Evolutionary conservation across 1,140 invertebrate genomes (phyloP).

Genomic region (Drosophila nigromelanica): DNA sequence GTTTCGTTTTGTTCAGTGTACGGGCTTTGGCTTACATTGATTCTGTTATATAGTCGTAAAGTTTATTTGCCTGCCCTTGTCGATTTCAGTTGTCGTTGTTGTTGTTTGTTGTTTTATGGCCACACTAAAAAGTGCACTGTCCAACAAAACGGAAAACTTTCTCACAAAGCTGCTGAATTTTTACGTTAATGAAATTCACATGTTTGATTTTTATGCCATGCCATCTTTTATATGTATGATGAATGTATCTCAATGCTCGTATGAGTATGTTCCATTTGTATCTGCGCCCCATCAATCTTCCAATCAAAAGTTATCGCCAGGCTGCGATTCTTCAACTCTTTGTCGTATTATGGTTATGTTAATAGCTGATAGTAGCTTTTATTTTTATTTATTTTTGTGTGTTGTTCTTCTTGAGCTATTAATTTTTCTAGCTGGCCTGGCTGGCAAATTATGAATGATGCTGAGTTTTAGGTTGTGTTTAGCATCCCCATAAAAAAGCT

Average conservation of each 20-base stretch:
- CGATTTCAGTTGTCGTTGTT: constrained; percentile 23
- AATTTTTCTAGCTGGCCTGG: constrained; percentile 7
- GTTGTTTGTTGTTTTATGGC: constrained; percentile 64
- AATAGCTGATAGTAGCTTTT: constrained; percentile 34
- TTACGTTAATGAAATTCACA: constrained; percentile 73
- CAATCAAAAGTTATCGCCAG: constrained; percentile 45
- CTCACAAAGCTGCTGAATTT: constrained; percentile 61
- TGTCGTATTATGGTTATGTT: constrained; percentile 45
- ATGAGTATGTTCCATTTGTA: constrained; percentile 13
- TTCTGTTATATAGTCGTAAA: constrained; percentile 80
- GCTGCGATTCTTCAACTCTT: constrained; percentile 1
- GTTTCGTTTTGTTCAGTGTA: constrained; percentile 23
- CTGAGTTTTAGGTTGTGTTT: constrained; percentile 6
- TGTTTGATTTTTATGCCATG: constrained; percentile 58
- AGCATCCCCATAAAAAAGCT: constrained; percentile 31
- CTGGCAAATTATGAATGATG: constrained; percentile 34
- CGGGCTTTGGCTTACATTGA: constrained; percentile 70
- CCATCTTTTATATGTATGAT: constrained; percentile 56
- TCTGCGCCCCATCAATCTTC: constrained; percentile 34
- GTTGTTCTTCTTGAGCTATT: constrained; percentile 11
- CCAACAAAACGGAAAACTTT: constrained; percentile 73
- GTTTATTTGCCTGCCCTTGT: constrained; percentile 79
- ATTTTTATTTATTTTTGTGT: constrained; percentile 5
- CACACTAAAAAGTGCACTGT: constrained; percentile 78
- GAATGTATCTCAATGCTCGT: constrained; percentile 57